Conservation (phyloP, 2,113 vertebrate species). For the Semnornis frantzii region DNA sequence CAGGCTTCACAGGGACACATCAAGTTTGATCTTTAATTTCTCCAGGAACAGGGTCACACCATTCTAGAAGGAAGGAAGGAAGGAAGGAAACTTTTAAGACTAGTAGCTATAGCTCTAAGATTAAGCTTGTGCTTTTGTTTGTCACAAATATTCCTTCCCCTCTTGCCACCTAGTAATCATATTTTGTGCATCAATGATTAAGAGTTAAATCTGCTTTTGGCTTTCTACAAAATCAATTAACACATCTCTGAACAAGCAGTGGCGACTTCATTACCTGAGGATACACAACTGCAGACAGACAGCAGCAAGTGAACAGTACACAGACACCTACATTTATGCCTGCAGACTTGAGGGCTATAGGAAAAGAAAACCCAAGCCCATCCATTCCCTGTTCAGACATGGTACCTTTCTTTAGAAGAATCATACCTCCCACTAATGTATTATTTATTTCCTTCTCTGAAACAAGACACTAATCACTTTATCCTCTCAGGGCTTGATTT, state of each 20-base stretch:
- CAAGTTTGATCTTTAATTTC: too few relatives aligned
- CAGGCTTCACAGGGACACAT: too few relatives aligned
- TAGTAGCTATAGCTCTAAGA: background rate
- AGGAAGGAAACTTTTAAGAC: too few relatives aligned
- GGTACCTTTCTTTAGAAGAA: background rate
- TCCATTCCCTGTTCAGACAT: background rate
- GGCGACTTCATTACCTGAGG: conserved; percentile 31
- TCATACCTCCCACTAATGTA: background rate
- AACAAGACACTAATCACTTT: background rate
- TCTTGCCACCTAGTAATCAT: background rate
- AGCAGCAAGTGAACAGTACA: conserved; percentile 18
- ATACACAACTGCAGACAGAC: background rate
- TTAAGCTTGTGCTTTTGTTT: background rate
- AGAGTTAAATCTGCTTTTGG: background rate
- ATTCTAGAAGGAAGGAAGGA: too few relatives aligned
- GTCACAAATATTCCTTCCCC: background rate
- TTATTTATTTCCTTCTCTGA: background rate
- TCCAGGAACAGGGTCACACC: background rate
- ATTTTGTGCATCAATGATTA: background rate
- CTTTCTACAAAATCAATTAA: conserved; percentile 30
- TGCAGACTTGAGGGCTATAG: background rate
- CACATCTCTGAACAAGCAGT: background rate
- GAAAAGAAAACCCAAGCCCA: background rate
- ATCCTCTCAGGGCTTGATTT: background rate
- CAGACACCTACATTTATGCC: background rate